Evolutionary conservation across 2,797 vertebrate species (phyloP).

Genomic region (Urosaurus nigricauda): DNA sequence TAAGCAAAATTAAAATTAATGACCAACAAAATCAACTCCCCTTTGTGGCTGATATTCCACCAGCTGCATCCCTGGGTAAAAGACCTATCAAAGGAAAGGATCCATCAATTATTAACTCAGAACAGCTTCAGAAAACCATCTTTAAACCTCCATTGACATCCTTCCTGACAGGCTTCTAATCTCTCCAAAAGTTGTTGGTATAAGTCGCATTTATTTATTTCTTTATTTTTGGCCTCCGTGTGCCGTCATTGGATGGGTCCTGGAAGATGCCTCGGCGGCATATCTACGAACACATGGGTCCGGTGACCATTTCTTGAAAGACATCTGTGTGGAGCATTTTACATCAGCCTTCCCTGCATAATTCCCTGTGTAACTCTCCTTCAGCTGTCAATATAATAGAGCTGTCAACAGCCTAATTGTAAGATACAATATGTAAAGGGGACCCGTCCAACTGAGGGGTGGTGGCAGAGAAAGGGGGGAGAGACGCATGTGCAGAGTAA

Average conservation of each 20-base stretch:
- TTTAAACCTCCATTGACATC: constrained; percentile 81
- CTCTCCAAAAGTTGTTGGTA: constrained; percentile 75
- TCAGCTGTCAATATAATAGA: constrained; percentile 76
- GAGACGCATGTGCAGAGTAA: constrained; percentile 65
- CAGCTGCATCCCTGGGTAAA: constrained; percentile 82
- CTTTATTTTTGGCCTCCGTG: constrained; percentile 73
- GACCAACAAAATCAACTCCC: constrained; percentile 80
- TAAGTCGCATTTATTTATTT: constrained; percentile 76
- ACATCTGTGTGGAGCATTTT: constrained; percentile 74
- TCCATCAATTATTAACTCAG: constrained; percentile 84
- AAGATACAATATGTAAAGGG: constrained; percentile 65
- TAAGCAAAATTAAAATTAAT: constrained; percentile 81
- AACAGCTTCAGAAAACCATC: constrained; percentile 82
- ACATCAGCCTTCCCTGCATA: constrained; percentile 61
- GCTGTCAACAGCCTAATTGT: constrained; percentile 77
- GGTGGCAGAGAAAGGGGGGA: constrained; percentile 51
- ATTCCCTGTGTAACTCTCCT: constrained; percentile 73
- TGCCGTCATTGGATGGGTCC: constrained; percentile 66
- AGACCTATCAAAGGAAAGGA: constrained; percentile 81
- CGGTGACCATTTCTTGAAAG: constrained; percentile 62
- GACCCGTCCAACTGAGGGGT: constrained; percentile 49
- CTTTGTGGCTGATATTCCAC: constrained; percentile 80
- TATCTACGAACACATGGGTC: constrained; percentile 65
- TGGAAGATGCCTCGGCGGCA: constrained; percentile 59
- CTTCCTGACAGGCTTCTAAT: constrained; percentile 76